phyloP scores from a whole-genome alignment of 1,140 invertebrate species.

The Calliopsis andreniformis region DNA sequence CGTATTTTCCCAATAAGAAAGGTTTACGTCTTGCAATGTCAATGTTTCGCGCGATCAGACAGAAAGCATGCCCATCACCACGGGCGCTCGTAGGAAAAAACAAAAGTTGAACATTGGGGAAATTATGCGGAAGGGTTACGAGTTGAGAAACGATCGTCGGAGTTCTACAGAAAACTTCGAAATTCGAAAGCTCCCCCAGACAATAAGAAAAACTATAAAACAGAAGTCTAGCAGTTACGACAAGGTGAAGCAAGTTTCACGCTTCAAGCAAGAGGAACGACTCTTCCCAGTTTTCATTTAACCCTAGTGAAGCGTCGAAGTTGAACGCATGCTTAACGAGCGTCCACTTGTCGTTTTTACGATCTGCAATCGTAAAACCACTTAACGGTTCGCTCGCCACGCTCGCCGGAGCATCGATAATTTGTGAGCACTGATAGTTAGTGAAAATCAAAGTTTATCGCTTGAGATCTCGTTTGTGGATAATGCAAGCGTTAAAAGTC shows the following conservation, averaged over 20 bases:
- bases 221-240: conserved; percentile 18
- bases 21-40: neutral
- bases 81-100: conserved; percentile 7
- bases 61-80: neutral
- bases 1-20: neutral
- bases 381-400: conserved; percentile 45
- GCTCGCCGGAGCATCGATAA: neutral
- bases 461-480: accelerated
- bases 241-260: conserved; percentile 13
- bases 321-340: conserved; percentile 70
- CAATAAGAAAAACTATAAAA: conserved; percentile 40
- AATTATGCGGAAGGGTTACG: conserved; percentile 30
- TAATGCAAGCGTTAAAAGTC: too few species aligned
- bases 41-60: neutral
- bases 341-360: conserved; percentile 72
- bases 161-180: conserved; percentile 13
- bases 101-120: conserved; percentile 1
- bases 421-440: neutral
- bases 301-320: conserved; percentile 7
- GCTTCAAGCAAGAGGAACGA: conserved; percentile 42
- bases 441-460: neutral
- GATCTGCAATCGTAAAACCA: conserved; percentile 63
- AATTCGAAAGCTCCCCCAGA: conserved; percentile 18
- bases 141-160: neutral
- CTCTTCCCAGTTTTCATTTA: conserved; percentile 70